Conservation (phyloP, 2,113 vertebrate genomes). For the Anguilla japonica region DNA sequence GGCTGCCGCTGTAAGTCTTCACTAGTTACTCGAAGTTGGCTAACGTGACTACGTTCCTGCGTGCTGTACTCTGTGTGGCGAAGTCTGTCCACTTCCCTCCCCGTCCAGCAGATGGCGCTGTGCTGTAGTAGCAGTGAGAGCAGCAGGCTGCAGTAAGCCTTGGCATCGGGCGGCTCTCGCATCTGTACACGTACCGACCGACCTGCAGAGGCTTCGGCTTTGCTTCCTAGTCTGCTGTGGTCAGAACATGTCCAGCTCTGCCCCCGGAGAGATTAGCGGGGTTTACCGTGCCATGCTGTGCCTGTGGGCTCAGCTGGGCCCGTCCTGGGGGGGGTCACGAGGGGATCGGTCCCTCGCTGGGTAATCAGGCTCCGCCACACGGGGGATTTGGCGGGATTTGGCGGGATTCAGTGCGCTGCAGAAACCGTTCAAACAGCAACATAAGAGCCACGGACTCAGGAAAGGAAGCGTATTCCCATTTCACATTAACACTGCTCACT, state of each 20-base stretch:
- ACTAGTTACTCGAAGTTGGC: too few species aligned
- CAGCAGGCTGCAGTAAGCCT: background rate
- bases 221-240: background rate
- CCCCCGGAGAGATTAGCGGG: background rate
- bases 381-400: background rate
- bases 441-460: too few species aligned
- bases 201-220: background rate
- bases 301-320: background rate
- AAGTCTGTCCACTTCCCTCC: background rate
- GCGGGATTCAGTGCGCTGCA: too few species aligned
- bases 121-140: background rate
- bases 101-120: background rate
- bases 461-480: too few species aligned
- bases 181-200: background rate
- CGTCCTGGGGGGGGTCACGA: background rate
- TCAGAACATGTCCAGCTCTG: background rate
- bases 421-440: too few species aligned
- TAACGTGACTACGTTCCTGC: background rate
- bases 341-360: background rate
- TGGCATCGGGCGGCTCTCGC: background rate
- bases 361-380: background rate
- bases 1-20: too few species aligned
- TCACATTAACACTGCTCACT: too few species aligned
- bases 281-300: background rate
- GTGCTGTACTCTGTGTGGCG: background rate